A percentile compares a stretch with the other conserved stretches of the same genome.
These are phyloP conservation scores for Amaurobius ferox DNA, from an alignment of 2,888 invertebrate species.

Conservation along the genomic window DNA sequence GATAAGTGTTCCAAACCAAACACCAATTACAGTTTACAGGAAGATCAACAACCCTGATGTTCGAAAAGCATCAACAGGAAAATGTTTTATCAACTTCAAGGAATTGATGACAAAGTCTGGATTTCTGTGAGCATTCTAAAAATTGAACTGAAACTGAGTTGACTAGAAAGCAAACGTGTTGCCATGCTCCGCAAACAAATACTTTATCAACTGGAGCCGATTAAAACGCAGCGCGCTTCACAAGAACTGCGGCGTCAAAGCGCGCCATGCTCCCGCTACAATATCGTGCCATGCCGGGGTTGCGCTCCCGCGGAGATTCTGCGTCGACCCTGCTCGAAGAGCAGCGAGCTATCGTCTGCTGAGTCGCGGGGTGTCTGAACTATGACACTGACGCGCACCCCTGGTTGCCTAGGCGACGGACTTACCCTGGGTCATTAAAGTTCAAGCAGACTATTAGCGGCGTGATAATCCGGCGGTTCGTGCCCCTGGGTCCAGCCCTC, in stretches of 20 bases:
- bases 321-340: slow-evolving; percentile 41
- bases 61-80: no score
- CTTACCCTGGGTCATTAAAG: slow-evolving; percentile 53
- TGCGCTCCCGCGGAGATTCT: slow-evolving; percentile 25
- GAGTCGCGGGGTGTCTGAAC: slow-evolving; percentile 49
- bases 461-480: slow-evolving; percentile 67
- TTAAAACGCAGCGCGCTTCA: neutral
- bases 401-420: slow-evolving; percentile 48
- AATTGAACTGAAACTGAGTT: no score
- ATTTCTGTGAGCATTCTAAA: no score
- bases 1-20: no score
- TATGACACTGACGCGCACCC: slow-evolving; percentile 56
- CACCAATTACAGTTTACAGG: no score
- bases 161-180: neutral
- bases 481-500: slow-evolving; percentile 57
- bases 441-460: slow-evolving; percentile 72
- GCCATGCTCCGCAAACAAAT: neutral
- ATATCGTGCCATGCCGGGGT: neutral
- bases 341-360: slow-evolving; percentile 53
- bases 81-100: no score
- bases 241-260: neutral
- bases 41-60: no score
- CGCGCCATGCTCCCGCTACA: neutral
- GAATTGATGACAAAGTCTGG: no score
- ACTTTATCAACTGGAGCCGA: neutral